Conservation (phyloP, 2,888 invertebrate genomes). For the Achlya flavicornis region DNA sequence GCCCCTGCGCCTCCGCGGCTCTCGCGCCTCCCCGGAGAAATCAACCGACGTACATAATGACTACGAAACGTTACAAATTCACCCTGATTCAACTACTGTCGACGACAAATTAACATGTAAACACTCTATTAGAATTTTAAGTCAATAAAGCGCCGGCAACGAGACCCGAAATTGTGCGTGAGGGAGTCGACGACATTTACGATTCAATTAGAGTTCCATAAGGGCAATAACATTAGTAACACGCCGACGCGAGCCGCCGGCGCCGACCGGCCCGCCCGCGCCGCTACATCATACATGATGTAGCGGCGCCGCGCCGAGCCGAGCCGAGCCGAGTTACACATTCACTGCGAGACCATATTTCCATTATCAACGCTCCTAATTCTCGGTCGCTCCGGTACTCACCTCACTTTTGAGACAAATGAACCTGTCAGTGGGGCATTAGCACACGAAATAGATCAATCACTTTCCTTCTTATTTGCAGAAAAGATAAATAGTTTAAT, state of each 20-base stretch:
- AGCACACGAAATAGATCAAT: neutral
- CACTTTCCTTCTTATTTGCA: neutral
- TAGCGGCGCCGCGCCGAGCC: neutral
- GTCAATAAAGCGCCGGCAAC: constrained; percentile 15
- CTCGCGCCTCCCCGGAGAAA: constrained; percentile 44
- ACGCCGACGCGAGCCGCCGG: neutral
- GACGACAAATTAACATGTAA: neutral
- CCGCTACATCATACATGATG: neutral
- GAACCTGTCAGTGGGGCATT: neutral
- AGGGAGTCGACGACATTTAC: constrained; percentile 32
- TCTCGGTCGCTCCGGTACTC: neutral
- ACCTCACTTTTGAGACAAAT: neutral
- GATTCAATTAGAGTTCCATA: constrained; percentile 36
- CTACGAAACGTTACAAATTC: constrained; percentile 24
- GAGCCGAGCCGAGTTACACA: neutral
- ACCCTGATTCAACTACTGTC: constrained; percentile 20
- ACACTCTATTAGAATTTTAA: constrained; percentile 15
- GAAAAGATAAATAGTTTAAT: constrained; percentile 10
- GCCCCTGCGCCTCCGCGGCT: constrained; percentile 30
- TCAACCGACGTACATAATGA: constrained; percentile 22
- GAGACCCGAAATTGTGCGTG: constrained; percentile 21
- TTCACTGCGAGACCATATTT: neutral
- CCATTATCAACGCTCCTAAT: neutral
- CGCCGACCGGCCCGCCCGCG: neutral
- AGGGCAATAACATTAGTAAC: constrained; percentile 13